Percentiles rank a stretch among this genome's conserved stretches.
These are phyloP conservation scores for Atherinomorus stipes DNA, from an alignment of 2,113 vertebrate genomes.

Conservation along the genomic window DNA sequence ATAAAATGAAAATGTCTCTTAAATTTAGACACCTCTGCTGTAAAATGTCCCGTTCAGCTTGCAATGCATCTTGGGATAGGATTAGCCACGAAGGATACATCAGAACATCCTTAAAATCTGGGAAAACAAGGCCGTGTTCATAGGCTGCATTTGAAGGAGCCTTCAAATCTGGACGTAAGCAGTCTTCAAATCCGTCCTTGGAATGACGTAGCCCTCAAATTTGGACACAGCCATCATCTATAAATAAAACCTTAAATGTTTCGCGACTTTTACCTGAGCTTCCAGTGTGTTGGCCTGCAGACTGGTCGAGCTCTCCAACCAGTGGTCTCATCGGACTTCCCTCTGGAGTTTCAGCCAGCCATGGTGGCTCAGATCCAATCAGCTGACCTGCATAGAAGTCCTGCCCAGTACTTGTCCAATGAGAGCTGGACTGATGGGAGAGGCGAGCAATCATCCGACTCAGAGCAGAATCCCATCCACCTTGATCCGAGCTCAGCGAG, in stretches of 20 bases:
- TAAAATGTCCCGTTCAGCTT: no score
- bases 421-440: slow-evolving; percentile 30
- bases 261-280: slow-evolving; percentile 57
- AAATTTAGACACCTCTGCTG: no score
- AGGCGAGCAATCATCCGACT: slow-evolving; percentile 59
- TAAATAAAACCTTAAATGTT: neutral
- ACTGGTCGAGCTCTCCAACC: slow-evolving; percentile 61
- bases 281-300: slow-evolving; percentile 38
- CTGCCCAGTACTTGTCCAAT: slow-evolving; percentile 32
- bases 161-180: no score
- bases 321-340: slow-evolving; percentile 62
- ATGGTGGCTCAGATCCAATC: slow-evolving; percentile 24
- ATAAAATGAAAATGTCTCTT: no score
- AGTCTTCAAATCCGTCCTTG: no score
- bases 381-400: slow-evolving; percentile 23
- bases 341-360: slow-evolving; percentile 50
- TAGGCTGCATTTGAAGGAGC: no score
- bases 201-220: no score
- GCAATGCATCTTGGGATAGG: no score
- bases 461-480: slow-evolving; percentile 60
- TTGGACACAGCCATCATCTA: no score
- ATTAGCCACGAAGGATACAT: no score
- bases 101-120: no score
- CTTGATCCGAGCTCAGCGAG: neutral
- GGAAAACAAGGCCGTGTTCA: no score